phyloP scores from a whole-genome alignment of 2,888 invertebrate species.

The Rapana venosa region DNA sequence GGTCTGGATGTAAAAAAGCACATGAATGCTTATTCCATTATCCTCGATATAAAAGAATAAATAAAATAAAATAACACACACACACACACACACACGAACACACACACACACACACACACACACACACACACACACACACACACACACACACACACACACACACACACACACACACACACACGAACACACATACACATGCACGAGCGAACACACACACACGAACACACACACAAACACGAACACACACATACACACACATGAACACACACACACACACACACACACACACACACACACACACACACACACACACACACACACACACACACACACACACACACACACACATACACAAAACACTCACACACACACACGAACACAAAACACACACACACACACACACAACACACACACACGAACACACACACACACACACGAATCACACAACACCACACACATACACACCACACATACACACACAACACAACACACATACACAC shows the following conservation, averaged over 20 bases:
- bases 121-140: too few relatives aligned
- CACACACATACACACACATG: neutral
- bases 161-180: neutral
- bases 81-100: too few relatives aligned
- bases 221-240: neutral
- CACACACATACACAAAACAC: too few relatives aligned
- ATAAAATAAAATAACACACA: too few relatives aligned
- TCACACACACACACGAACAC: neutral
- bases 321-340: neutral
- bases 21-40: too few relatives aligned
- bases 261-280: neutral
- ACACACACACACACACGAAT: neutral
- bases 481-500: too few relatives aligned
- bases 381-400: neutral
- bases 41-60: too few relatives aligned
- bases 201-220: neutral
- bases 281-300: conserved; percentile 2
- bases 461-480: neutral
- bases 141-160: too few relatives aligned
- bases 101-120: too few relatives aligned
- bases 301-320: neutral
- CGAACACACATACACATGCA: neutral
- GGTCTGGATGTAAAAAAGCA: too few relatives aligned
- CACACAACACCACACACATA: neutral
- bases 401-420: neutral